Percentiles rank a stretch among this genome's conserved stretches.
Conservation (phyloP, 2,888 invertebrate genomes). For the Notodonta ziczac region DNA sequence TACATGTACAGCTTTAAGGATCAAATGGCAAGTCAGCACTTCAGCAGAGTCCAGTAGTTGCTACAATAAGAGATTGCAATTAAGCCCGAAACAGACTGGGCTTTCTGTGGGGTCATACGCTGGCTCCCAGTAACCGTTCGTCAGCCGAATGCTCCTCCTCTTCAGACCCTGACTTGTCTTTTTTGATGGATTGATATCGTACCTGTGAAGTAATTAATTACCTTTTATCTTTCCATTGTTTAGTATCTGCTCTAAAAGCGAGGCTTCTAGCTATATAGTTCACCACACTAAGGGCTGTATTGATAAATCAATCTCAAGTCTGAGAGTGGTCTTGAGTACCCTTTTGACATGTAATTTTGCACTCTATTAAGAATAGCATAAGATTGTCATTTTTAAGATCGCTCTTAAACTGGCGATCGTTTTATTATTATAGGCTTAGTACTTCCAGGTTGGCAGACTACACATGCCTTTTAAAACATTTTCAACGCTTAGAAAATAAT, state of each 20-base stretch:
- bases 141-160: conserved; percentile 87
- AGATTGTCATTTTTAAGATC: no score
- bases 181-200: conserved; percentile 86
- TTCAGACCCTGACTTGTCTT: conserved; percentile 85
- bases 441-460: no score
- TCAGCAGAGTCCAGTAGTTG: conserved; percentile 14
- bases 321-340: no score
- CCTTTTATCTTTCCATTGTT: neutral
- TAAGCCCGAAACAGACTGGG: conserved; percentile 70
- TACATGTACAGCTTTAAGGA: no score
- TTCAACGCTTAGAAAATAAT: no score
- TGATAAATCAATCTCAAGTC: no score
- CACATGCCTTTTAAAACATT: no score
- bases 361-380: no score
- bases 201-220: conserved; percentile 57
- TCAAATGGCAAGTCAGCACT: conserved; percentile 25
- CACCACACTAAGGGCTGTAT: no score
- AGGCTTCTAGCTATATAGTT: neutral
- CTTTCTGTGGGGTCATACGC: conserved; percentile 77
- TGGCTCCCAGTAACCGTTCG: conserved; percentile 85
- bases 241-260: neutral
- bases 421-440: no score
- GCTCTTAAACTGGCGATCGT: no score
- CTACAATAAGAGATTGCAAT: conserved; percentile 45
- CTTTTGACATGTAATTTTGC: no score